phyloP scores from a whole-genome alignment of 92 coral and sea anemone species.

The Paramuricea clavata region DNA sequence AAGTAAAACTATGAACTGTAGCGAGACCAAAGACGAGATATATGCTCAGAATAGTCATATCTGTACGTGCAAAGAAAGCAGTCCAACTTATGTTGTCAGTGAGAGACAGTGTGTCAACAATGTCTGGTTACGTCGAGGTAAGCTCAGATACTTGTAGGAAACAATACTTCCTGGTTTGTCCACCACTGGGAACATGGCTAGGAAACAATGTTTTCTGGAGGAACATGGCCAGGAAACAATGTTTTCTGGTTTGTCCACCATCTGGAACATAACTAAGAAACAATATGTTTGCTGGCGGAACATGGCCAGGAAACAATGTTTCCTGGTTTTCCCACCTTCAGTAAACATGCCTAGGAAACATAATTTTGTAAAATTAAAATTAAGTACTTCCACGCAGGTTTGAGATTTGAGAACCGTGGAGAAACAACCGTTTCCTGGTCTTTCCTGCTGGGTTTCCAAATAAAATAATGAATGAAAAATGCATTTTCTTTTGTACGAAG shows the following conservation, averaged over 20 bases:
- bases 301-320: constrained; percentile 1
- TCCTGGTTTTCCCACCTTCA: not conserved
- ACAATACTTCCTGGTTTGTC: not conserved
- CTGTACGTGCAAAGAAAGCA: constrained; percentile 12
- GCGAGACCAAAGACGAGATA: not conserved
- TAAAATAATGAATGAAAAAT: not conserved
- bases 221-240: not conserved
- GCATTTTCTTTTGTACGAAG: not conserved
- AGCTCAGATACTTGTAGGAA: not conserved
- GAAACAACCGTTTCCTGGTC: not conserved
- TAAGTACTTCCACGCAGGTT: not conserved
- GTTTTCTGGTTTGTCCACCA: not conserved
- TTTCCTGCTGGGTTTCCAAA: no score
- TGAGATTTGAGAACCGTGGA: not conserved
- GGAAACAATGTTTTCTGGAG: not conserved
- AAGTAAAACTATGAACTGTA: constrained; percentile 29
- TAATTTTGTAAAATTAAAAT: no score
- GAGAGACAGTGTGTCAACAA: constrained; percentile 11
- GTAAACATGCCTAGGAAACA: not conserved
- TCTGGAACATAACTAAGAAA: not conserved
- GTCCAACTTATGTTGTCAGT: constrained; percentile 2
- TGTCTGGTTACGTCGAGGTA: constrained; percentile 18
- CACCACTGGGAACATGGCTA: not conserved
- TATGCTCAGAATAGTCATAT: not conserved
- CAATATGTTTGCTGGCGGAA: not conserved